A percentile compares a stretch with the other conserved stretches of the same genome.
These are phyloP conservation scores for Microplitis demolitor DNA, from an alignment of 1,140 invertebrate species.

Conservation along the genomic window DNA sequence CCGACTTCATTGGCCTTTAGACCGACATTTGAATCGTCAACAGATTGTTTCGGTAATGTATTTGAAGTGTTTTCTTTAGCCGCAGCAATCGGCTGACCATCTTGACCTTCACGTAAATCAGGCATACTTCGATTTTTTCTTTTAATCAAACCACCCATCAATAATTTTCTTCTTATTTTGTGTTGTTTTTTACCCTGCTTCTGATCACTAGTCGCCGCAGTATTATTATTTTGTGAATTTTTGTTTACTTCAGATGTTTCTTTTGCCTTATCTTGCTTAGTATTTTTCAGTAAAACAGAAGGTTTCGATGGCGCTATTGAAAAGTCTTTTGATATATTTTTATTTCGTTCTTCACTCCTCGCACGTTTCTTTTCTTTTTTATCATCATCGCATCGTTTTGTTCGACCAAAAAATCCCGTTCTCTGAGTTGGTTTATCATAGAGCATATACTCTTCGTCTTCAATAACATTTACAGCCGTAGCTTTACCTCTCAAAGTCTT, in stretches of 20 bases:
- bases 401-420: slow-evolving; percentile 68
- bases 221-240: slow-evolving; percentile 21
- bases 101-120: slow-evolving; percentile 79
- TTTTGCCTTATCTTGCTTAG: slow-evolving; percentile 65
- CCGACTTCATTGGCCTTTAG: slow-evolving; percentile 66
- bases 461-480: slow-evolving; percentile 66
- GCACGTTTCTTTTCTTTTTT: slow-evolving; percentile 79
- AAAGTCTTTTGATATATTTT: slow-evolving; percentile 71
- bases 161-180: slow-evolving; percentile 82
- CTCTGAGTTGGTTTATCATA: slow-evolving; percentile 70
- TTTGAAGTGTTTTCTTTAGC: slow-evolving; percentile 55
- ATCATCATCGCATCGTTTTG: slow-evolving; percentile 73
- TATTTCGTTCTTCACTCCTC: slow-evolving; percentile 80
- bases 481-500: slow-evolving; percentile 72
- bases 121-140: slow-evolving; percentile 91
- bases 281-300: slow-evolving; percentile 62
- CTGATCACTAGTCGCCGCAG: slow-evolving; percentile 56
- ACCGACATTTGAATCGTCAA: slow-evolving; percentile 77
- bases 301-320: slow-evolving; percentile 66
- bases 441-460: slow-evolving; percentile 73
- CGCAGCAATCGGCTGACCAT: slow-evolving; percentile 47
- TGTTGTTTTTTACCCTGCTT: slow-evolving; percentile 88
- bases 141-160: slow-evolving; percentile 87
- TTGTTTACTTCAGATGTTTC: slow-evolving; percentile 62
- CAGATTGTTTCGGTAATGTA: slow-evolving; percentile 63